Base-by-base conservation (phyloP, 2,797 vertebrate genomes). In the Cossypha polioptera region DNA sequence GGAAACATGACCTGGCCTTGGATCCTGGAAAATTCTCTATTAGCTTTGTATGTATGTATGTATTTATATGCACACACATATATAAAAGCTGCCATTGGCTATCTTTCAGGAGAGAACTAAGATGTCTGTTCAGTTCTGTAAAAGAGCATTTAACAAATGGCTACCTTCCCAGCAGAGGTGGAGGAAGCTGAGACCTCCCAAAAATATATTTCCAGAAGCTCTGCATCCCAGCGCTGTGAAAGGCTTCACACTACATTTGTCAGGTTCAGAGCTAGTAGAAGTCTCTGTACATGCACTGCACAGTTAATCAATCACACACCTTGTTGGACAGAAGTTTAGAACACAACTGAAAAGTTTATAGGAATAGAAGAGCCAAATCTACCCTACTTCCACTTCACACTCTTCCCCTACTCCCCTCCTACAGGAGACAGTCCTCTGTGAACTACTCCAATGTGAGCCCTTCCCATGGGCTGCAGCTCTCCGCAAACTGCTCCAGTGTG, bases 51-150 rank as follows among this genome's bases (percentile, higher is more conserved):
- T 26, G 7, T 2, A 19, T 6, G 4, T 9, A 7, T 25, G 3
- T 25, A 21, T 12, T 36, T 25, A 31, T 53, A 16, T 3, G 33
- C 1, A 43, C 1, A 63, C 3, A 14, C 2, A n/a, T 8, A 25
- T 8, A 33, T 10, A 51, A 36, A 76, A 57, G 13, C 2, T 38
- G 48, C 3, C 1, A 38, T 35, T 36, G 77, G 6, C 25, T 65
- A 3, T 45, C 8, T 75, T 63, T 67, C 28, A 74, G 51, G 18
- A 67, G 33, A 84, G 7, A 68, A 28, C 5, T 42, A 18, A 40
- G 11, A 72, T 73, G 8, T 53, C 40, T 55, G 9, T 50, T 84
- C 28, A 36, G 16, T 24, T 90, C 74, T n/a, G 9, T 36, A 51
- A 77, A 86, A 82, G 13, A 85, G 4, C 3, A 14, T 35, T 93